Base-by-base conservation (phyloP, 2,888 invertebrate genomes). In the Arge pagana region DNA sequence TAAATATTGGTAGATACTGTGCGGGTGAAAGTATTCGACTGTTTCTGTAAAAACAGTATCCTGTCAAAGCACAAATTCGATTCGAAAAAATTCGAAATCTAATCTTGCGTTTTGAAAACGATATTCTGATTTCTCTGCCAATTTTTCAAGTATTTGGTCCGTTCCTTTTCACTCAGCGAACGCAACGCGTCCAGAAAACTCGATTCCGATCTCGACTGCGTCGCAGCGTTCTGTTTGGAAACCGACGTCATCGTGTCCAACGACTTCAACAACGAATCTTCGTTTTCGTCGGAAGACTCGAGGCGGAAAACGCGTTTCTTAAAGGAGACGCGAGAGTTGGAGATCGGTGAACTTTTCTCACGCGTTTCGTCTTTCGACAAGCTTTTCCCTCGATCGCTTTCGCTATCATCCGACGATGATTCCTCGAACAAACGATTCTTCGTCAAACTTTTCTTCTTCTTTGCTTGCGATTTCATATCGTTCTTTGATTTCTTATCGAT, bases 81-180 rank as follows among this genome's bases (percentile, higher is more conserved):
- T 16, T 45, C 15, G 16, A 33, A 31, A 35, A 35, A 45, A 45
- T 35, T 35, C 16, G 23, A 33, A 15, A 33, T 35, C 45, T 35
- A 33, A 33, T 45, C 45, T 23, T 35, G 31, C 33, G 45, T 45
- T 21, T 24, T 13, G 18, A 33, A 45, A 30, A 45, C 23, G 35
- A 45, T 23, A 6, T 8, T 35, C 10, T 31, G 35, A 11, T 15
- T 45, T 5, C 10, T 33, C 8, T 24, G 13, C 7, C 19, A 5
- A 8, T 33, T 35, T 13, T 5, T 23, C 1, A n/a, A 4, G 5
- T 5, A 10, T 33, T 35, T 45, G 18, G 15, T 15, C 5, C 15
- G 15, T 15, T 15, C 16, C 5, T 23, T 24, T 45, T 45, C 15
- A 19, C n/a, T 23, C 23, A 11, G 33, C 23, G n/a, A 45, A 33